Conservation (phyloP, 2,888 invertebrate species). For the Drosophila incognita region DNA sequence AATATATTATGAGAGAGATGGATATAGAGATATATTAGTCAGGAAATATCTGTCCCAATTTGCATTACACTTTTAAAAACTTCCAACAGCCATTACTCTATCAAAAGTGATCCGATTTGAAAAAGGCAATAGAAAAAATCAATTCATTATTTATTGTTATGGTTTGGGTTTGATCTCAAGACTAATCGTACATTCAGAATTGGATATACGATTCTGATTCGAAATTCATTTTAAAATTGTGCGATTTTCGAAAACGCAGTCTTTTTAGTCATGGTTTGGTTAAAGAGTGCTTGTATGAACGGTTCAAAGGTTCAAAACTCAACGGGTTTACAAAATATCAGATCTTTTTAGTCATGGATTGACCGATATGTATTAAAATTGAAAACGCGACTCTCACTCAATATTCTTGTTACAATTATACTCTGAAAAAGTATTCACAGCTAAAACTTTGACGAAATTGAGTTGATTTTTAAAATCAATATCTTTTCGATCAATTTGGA, state of each 20-base stretch:
- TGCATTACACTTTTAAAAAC: not conserved
- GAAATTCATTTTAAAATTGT: not conserved
- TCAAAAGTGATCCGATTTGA: not conserved
- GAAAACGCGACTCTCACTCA: no score
- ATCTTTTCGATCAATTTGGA: not conserved
- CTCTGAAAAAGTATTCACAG: not conserved
- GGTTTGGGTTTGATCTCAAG: no score
- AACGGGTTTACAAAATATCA: no score
- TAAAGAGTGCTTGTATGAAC: no score
- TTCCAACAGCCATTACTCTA: not conserved
- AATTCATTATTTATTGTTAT: no score
- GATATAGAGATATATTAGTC: not conserved
- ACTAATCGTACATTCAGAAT: no score
- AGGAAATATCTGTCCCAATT: not conserved
- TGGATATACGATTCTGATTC: not conserved
- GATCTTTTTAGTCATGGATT: no score
- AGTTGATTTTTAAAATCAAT: not conserved
- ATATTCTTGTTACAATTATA: not conserved
- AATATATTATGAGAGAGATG: not conserved
- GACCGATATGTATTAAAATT: no score
- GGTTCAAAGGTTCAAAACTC: no score
- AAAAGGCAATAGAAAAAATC: no score
- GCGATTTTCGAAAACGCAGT: not conserved
- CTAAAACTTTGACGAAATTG: not conserved
- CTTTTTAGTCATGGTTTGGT: not conserved